These are phyloP conservation scores for Agonum fuliginosum DNA, from an alignment of 2,888 invertebrate genomes.

Conservation along the genomic window DNA sequence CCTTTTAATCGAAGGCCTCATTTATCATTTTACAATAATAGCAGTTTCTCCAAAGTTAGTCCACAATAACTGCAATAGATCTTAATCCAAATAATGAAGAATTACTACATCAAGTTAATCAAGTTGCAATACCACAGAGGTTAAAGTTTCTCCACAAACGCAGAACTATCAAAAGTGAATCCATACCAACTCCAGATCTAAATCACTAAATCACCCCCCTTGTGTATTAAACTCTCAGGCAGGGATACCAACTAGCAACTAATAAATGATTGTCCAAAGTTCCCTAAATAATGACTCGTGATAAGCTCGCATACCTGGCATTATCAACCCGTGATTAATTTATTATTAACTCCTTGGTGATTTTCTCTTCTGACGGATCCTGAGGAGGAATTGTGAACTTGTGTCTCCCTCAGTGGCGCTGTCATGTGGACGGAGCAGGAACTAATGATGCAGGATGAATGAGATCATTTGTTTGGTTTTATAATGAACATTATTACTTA, in stretches of 20 bases:
- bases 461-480: conserved; percentile 35
- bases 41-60: too few species aligned
- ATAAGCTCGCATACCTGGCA: conserved; percentile 54
- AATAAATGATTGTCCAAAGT: conserved; percentile 54
- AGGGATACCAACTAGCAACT: conserved; percentile 46
- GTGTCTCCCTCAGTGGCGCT: conserved; percentile 3
- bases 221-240: conserved; percentile 39
- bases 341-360: conserved; percentile 54
- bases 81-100: conserved; percentile 37
- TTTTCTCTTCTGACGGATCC: conserved; percentile 33
- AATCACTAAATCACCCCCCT: conserved; percentile 32
- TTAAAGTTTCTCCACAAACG: conserved; percentile 17
- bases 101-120: conserved; percentile 17
- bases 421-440: background rate
- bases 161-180: conserved; percentile 37
- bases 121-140: conserved; percentile 8
- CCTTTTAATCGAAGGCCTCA: too few species aligned
- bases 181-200: conserved; percentile 36
- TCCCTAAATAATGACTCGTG: conserved; percentile 54
- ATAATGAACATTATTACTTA: conserved; percentile 24
- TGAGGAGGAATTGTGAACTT: background rate
- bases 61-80: background rate
- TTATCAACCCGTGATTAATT: conserved; percentile 55
- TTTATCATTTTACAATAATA: conserved; percentile 12
- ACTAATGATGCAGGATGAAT: conserved; percentile 8